Percentiles rank a stretch among this genome's conserved stretches.
Conservation (phyloP, 2,113 vertebrate genomes). For the Ivindomyrus marchei region DNA sequence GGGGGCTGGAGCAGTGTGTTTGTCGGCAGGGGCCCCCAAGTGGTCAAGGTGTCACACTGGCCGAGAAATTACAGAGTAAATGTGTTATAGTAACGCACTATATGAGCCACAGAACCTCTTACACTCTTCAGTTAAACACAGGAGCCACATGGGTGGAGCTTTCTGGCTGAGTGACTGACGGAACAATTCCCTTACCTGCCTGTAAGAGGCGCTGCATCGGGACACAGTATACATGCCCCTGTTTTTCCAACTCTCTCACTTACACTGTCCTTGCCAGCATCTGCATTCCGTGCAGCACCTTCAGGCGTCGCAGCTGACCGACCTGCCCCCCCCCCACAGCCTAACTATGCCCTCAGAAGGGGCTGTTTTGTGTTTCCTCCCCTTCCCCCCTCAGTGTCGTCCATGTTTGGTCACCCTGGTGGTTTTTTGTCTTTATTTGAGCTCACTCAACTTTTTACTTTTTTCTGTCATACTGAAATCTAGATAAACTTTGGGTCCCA, state of each 20-base stretch:
- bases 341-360: too few relatives aligned
- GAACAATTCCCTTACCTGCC: conserved; percentile 46
- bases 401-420: background rate
- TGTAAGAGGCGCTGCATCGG: conserved; percentile 54
- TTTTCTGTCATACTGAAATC: too few relatives aligned
- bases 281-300: background rate
- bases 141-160: conserved; percentile 50
- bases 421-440: too few relatives aligned
- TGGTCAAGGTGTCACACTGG: conserved; percentile 42
- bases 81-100: conserved; percentile 39
- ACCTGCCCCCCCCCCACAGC: too few relatives aligned
- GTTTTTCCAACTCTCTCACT: background rate
- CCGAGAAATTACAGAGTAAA: conserved; percentile 51
- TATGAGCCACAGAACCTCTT: conserved; percentile 53
- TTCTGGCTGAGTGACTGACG: background rate
- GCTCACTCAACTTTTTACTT: too few relatives aligned
- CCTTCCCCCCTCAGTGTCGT: background rate
- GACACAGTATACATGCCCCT: conserved; percentile 33
- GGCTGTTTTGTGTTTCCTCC: too few relatives aligned
- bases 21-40: conserved; percentile 15
- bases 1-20: background rate
- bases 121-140: conserved; percentile 61
- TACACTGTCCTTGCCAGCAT: background rate
- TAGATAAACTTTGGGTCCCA: too few relatives aligned
- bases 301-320: background rate